Conservation (phyloP, 2,888 invertebrate species). For the Rapana venosa region DNA sequence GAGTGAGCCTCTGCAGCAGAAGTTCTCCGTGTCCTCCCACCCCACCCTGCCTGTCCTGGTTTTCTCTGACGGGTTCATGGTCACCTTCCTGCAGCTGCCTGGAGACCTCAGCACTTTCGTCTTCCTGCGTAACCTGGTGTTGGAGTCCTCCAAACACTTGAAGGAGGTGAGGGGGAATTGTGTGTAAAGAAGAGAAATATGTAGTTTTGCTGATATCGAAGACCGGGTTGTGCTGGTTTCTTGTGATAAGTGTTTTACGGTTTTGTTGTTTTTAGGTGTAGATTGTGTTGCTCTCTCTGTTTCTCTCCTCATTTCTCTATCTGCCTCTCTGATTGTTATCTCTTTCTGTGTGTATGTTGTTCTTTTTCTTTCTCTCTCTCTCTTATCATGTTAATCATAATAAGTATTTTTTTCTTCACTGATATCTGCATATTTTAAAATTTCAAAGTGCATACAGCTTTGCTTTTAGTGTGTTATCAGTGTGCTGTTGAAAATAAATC, state of each 20-base stretch:
- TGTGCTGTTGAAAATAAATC: too few relatives aligned
- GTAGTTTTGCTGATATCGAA: too few relatives aligned
- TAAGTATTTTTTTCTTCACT: too few relatives aligned
- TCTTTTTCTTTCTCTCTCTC: too few relatives aligned
- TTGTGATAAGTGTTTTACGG: too few relatives aligned
- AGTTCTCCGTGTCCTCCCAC: slow-evolving; percentile 74
- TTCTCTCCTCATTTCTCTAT: not conserved
- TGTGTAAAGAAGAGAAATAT: not conserved
- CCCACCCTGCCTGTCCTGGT: slow-evolving; percentile 74
- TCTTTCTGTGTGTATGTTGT: not conserved
- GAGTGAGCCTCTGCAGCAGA: slow-evolving; percentile 64
- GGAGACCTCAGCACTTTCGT: slow-evolving; percentile 66
- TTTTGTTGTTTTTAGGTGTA: too few relatives aligned
- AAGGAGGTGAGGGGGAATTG: slow-evolving; percentile 55
- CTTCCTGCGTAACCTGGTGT: slow-evolving; percentile 68
- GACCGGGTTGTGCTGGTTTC: too few relatives aligned
- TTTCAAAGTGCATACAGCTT: too few relatives aligned
- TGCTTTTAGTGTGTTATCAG: too few relatives aligned
- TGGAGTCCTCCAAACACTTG: slow-evolving; percentile 65
- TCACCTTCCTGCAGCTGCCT: slow-evolving; percentile 71
- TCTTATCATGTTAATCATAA: not conserved
- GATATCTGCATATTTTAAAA: too few relatives aligned
- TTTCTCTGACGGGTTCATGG: slow-evolving; percentile 76
- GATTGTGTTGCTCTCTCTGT: too few relatives aligned
- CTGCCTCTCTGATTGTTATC: not conserved